phyloP scores from a whole-genome alignment of 2,113 vertebrate species.

The Zapornia atra region DNA sequence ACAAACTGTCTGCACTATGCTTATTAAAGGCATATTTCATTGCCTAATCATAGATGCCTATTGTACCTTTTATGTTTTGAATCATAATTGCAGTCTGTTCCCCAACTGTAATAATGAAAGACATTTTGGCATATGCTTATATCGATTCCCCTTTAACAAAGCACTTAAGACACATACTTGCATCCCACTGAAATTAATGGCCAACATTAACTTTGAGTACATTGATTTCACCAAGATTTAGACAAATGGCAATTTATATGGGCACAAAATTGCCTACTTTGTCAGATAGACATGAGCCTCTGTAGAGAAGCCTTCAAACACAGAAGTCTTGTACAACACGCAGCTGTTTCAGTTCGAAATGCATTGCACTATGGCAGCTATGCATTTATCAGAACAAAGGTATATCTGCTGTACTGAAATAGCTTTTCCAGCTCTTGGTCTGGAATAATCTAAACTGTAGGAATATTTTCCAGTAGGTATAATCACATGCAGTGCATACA shows the following conservation, averaged over 20 bases:
- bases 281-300: neutral
- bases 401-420: neutral
- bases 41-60: slow-evolving; percentile 46
- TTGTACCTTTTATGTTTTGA: slow-evolving; percentile 58
- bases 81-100: slow-evolving; percentile 51
- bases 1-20: slow-evolving; percentile 55
- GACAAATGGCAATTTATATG: slow-evolving; percentile 3
- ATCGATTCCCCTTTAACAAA: slow-evolving; percentile 37
- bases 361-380: neutral
- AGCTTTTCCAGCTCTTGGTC: neutral
- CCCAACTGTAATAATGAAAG: slow-evolving; percentile 42
- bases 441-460: neutral
- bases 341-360: neutral
- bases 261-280: neutral
- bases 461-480: neutral
- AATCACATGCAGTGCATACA: neutral
- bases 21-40: slow-evolving; percentile 67
- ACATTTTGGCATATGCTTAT: slow-evolving; percentile 38
- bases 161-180: slow-evolving; percentile 8
- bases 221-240: slow-evolving; percentile 7
- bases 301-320: neutral
- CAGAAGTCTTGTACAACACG: neutral
- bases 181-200: slow-evolving; percentile 27
- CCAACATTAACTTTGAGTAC: neutral
- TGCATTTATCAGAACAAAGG: neutral